phyloP scores from a whole-genome alignment of 2,888 invertebrate species.

The Tenthredo notha region DNA sequence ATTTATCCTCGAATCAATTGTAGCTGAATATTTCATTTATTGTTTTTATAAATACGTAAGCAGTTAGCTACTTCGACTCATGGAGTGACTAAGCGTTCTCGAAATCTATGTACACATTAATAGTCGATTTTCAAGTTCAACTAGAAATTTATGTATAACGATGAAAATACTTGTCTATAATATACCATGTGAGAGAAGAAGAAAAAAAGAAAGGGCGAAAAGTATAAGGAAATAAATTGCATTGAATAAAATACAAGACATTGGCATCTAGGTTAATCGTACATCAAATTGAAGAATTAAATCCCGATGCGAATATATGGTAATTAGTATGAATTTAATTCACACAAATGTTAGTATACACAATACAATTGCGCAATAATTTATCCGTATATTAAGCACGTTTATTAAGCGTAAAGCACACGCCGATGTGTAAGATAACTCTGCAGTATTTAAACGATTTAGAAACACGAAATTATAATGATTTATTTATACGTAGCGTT shows the following conservation, averaged over 20 bases:
- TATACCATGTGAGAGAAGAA: neutral
- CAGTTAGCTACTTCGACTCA: neutral
- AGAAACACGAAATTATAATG: neutral
- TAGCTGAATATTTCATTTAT: neutral
- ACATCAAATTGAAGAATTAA: neutral
- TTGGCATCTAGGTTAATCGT: neutral
- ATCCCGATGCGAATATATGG: neutral
- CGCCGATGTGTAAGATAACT: neutral
- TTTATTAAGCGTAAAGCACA: neutral
- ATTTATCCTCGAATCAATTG: neutral
- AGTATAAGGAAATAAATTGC: neutral
- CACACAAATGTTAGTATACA: neutral
- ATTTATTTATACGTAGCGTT: neutral
- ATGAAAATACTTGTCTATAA: neutral
- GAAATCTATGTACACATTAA: neutral
- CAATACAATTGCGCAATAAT: neutral
- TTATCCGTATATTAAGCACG: neutral
- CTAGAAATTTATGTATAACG: neutral
- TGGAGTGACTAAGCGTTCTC: neutral
- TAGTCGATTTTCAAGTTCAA: neutral
- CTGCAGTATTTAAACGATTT: neutral
- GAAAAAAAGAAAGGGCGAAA: neutral
- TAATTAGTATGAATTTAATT: neutral
- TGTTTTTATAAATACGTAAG: neutral
- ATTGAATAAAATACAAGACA: neutral